Evolutionary conservation across 2,797 vertebrate species (phyloP).

Genomic region (Danio albolineatus): DNA sequence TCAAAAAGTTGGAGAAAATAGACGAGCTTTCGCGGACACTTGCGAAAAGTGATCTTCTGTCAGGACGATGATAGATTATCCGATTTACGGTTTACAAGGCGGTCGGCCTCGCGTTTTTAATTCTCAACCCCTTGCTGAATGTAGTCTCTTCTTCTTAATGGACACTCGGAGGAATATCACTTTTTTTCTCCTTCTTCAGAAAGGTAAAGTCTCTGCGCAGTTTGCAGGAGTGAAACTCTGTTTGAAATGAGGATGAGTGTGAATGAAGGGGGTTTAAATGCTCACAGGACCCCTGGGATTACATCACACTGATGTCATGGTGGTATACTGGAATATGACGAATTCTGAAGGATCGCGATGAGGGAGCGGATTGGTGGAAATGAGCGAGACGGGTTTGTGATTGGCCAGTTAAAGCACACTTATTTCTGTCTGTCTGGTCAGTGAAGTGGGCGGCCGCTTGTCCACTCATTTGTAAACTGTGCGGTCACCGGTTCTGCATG

Average conservation of each 20-base stretch:
- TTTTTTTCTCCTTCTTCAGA: constrained; percentile 37
- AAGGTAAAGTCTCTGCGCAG: constrained; percentile 8
- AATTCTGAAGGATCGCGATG: constrained; percentile 69
- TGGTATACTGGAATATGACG: constrained; percentile 77
- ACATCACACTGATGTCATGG: constrained; percentile 74
- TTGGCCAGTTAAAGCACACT: constrained; percentile 75
- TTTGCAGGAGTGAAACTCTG: constrained; percentile 56
- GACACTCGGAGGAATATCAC: constrained; percentile 56
- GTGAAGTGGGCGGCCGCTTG: constrained; percentile 21
- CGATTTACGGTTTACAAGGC: constrained; percentile 66
- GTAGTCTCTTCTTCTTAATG: constrained; percentile 66
- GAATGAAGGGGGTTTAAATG: constrained; percentile 73
- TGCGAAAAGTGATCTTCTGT: constrained; percentile 70
- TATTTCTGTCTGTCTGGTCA: constrained; percentile 82
- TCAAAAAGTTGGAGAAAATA: constrained; percentile 63
- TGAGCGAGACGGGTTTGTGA: constrained; percentile 62
- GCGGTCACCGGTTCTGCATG: constrained; percentile 57
- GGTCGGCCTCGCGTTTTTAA: constrained; percentile 67
- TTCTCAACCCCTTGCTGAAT: constrained; percentile 72
- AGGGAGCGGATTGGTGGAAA: constrained; percentile 68
- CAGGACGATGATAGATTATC: constrained; percentile 73
- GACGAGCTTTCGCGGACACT: constrained; percentile 68
- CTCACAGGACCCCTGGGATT: constrained; percentile 74
- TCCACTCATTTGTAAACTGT: constrained; percentile 60
- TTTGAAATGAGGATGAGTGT: constrained; percentile 70